Evolutionary conservation across 2,113 vertebrate species (phyloP).

Genomic region (Todiramphus chloris): DNA sequence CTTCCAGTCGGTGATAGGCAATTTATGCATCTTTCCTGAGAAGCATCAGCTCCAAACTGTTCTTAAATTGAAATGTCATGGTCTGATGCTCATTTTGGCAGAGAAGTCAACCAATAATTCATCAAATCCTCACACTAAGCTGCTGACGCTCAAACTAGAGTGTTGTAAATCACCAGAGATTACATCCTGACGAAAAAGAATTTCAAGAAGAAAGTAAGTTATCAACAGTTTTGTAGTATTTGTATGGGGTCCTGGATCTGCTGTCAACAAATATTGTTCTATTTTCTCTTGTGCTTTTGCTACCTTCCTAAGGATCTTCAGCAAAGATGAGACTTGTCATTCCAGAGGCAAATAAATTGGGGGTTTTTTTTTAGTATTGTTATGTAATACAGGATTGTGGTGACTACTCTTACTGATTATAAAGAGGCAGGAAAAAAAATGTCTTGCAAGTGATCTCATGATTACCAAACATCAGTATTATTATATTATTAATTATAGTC

Average conservation of each 20-base stretch:
- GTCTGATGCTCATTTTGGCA: not conserved
- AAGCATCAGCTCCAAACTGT: not conserved
- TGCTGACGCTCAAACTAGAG: not conserved
- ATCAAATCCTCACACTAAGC: not conserved
- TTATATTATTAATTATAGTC: not conserved
- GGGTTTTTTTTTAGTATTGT: too few species aligned
- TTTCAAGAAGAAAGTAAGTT: not conserved
- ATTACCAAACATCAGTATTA: not conserved
- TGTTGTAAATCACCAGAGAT: not conserved
- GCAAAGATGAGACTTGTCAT: not conserved
- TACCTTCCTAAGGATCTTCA: not conserved
- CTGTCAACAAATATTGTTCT: not conserved
- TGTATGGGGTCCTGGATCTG: not conserved
- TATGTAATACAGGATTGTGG: not conserved
- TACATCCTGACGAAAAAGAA: not conserved
- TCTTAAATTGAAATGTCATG: not conserved
- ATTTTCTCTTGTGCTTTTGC: not conserved
- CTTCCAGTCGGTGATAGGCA: not conserved
- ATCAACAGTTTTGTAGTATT: not conserved
- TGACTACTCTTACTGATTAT: not conserved
- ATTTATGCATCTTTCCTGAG: not conserved
- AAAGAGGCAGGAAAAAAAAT: not conserved
- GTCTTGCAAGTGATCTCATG: not conserved
- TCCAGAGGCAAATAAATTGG: not conserved
- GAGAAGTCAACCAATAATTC: not conserved